Base-by-base conservation (phyloP, 2,888 invertebrate species). In the Drosophila helvetica region DNA sequence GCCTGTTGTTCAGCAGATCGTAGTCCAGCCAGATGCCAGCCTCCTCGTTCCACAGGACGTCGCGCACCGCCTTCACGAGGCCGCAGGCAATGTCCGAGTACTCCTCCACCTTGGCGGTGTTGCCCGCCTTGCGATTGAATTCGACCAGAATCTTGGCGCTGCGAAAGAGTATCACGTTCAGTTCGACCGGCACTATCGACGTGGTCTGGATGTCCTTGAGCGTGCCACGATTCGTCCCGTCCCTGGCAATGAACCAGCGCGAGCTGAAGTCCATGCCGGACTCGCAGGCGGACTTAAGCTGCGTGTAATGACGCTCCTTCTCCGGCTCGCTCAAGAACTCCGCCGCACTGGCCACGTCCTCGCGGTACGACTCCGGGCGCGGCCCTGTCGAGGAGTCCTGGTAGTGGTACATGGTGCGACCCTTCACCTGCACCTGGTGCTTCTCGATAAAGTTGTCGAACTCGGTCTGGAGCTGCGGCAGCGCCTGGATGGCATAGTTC, bases 201-300 rank as follows among this genome's bases (percentile, higher is more conserved):
- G 95, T 94, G 3, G 97, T 96, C 89, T 95, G 95, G 69, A 96
- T 93, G 88, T 97, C 94, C 5, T 94, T 94, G 48, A 98, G 92
- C 81, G 89, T 91, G 93, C 96, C 96, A 93, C 94, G 94, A 80
- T 95, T 95, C 0, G 94, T 94, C 10, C 94, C 94, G 61, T 94
- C 94, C 0, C 94, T 92, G 18, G 90, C 87, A 58, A 96, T 94
- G 90, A 96, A 96, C 98, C 98, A 98, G 51, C 98, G 93, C 1
- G 96, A 95, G 0, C 97, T 97, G 92, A 98, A 99, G 90, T 98
- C 98, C 98, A 98, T 98, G 1, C 98, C 98, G 0, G 97, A 97
- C 91, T 98, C 98, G 0, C 98, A 98, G 0, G 96, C 98, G 0
- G 98, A 95, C 87, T 97, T 97, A 30, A 98, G 86, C 88, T 98